Base-by-base conservation (phyloP, 2,113 vertebrate species). In the Columbina picui region DNA sequence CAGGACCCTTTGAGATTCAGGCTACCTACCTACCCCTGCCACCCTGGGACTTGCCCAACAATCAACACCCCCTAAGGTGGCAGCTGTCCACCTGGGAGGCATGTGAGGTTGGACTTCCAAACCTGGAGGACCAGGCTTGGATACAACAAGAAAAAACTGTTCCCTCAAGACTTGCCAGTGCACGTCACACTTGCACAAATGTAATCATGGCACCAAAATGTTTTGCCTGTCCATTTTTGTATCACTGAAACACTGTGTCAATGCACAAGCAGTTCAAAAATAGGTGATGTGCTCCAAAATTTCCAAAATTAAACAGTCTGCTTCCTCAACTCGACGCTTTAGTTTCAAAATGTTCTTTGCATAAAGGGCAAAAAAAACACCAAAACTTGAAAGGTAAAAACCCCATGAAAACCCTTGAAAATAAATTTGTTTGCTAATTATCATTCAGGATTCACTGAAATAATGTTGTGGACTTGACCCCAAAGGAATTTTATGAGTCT, bases 161-260 rank as follows among this genome's bases (percentile, higher is more conserved):
- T 78, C 25, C 9, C 55, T 63, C 50, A 30, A 50, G 60, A 45
- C 34, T 10, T 81, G 19, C 21, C 34, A 59, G 13, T 57, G 43
- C 16, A 34, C 3, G 2, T 60, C 38, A 78, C 11, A 12, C 11
- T 15, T 2, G 38, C 19, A 32, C 41, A 77, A 56, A 61, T 41
- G n/a, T 14, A 67, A n/a, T 25, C 1, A 1, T 3, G 2, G 49
- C 45, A 80, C 56, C 67, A 73, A 53, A 73, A 60, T 25, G 7
- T 83, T 88, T 56, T 30, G 4, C 30, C 27, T 36, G 23, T n/a
- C 41, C 25, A 26, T 70, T 87, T 77, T 26, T 6, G 0, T 59
- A 32, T 14, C 0, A 0, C 27, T 50, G 41, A 87, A 94, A 74
- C 0, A 0, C 7, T 69, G 6, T 11, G 45, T 26, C 45, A 32